Base-by-base conservation (phyloP, 2,113 vertebrate genomes). In the Pedetes capensis region DNA sequence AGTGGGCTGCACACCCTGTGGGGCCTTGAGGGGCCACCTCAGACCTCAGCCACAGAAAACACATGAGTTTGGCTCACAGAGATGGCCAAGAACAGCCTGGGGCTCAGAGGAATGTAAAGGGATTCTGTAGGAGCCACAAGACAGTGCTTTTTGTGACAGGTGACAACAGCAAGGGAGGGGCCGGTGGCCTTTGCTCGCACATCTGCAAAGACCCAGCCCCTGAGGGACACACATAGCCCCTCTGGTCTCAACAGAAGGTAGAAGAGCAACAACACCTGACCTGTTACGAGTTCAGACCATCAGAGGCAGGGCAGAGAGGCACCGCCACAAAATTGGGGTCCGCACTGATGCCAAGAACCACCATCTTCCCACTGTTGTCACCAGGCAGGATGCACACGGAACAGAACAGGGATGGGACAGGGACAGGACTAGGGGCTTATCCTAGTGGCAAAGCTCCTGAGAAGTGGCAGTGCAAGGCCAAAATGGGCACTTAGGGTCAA, bases 331-430 rank as follows among this genome's bases (percentile, higher is more conserved):
- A 59, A 18, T 1, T 9, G 3, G 51, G 61, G 61, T 39, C 5
- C 14, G 51, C 37, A 63, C 27, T 32, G 39, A 42, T 16, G 17
- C 7, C 42, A 34, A 25, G 47, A 49, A 9, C 71, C 4, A 14
- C 9, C 8, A 47, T 27, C 44, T 72, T 10, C 0, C 32, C 10
- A 39, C 89, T 72, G 23, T 5, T 53, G 37, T 11, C 2, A 22
- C 32, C 42, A 14, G 29, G 25, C 5, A 29, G 78, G 25, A 59
- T 10, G 5, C 18, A 66, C n/a, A 14, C 0, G 12, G 6, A 25
- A 18, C 8, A 22, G 23, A 6, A 27, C 16, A 17, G n/a, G 39
- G 14, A 1, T 1, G 1, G 27, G 22, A 8, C 79, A 47, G 5
- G 63, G 49, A 39, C 18, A 32, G 18, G 49, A 49, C 12, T 34